Conservation (phyloP, 2,797 vertebrate species). For the Tarsius wallacei region DNA sequence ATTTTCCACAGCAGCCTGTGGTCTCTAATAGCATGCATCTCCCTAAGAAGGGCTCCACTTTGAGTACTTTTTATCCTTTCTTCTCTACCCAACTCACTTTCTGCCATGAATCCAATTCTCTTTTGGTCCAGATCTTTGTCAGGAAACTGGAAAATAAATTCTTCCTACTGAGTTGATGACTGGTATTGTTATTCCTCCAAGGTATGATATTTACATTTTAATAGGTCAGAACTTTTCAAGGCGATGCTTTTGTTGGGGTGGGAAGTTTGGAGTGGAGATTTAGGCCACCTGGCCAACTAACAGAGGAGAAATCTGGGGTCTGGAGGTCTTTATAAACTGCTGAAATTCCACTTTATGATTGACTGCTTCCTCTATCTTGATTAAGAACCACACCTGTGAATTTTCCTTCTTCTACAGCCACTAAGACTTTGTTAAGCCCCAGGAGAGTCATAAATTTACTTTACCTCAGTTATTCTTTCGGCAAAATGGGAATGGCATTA, state of each 20-base stretch:
- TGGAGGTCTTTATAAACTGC: conserved; percentile 69
- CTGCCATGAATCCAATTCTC: neutral
- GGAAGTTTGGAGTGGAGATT: conserved; percentile 47
- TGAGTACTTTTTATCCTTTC: conserved; percentile 14
- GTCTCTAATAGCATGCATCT: neutral
- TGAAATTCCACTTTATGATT: conserved; percentile 64
- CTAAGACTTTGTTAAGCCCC: conserved; percentile 47
- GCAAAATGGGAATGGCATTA: conserved; percentile 70
- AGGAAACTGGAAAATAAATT: conserved; percentile 62
- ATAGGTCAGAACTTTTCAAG: conserved; percentile 62
- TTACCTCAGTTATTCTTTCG: conserved; percentile 68
- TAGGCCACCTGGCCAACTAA: conserved; percentile 69
- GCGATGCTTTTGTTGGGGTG: neutral
- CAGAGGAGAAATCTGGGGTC: conserved; percentile 57
- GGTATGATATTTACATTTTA: conserved; percentile 76
- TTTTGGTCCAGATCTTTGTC: conserved; percentile 46
- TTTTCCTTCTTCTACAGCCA: conserved; percentile 61
- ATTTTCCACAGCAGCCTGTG: neutral
- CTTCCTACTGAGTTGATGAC: conserved; percentile 12
- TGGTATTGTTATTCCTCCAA: conserved; percentile 60
- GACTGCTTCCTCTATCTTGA: conserved; percentile 74
- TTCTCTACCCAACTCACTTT: conserved; percentile 18
- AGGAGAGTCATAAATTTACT: conserved; percentile 58
- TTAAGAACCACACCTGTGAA: conserved; percentile 74
- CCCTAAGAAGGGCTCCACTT: neutral